Evolutionary conservation across 2,888 invertebrate species (phyloP), one percentile per base, ranked within the genome.

Genomic region (Drosophila gaucha): DNA sequence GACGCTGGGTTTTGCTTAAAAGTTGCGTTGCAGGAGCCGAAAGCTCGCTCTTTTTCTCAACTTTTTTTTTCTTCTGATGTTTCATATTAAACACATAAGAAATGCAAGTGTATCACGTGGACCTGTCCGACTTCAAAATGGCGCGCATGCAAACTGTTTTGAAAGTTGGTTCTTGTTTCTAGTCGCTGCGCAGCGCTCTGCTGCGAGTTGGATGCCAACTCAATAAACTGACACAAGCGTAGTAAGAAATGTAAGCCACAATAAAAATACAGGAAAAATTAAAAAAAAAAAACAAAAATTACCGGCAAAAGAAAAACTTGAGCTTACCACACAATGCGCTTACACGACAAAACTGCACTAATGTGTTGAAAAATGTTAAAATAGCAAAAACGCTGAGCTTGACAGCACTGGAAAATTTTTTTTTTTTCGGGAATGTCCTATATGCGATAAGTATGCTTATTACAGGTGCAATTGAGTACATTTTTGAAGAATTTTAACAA

Each of bases 381-480:
- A n/a, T 18, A 1, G 12, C 9, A 5, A 3, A 6, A 8, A 9
- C 2, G 5, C 5, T 3, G 6, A 8, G 2, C 47, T 35, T 35
- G 10, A 26, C 54, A 54, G 14, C 49, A 54, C 54, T 26, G 33
- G 5, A 47, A 33, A 26, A 3, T 10, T 30, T 9, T 33, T 10
- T n/a, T 9, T 39, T 43, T 38, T 16, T 5, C 12, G 6, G n/a
- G 14, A 24, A 28, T 16, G 12, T 28, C 12, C 12, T 28, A 28
- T 9, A 9, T 9, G 28, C 9, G 8, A 28, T 6, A 20, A 38
- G 1, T 20, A 20, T 26, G 16, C 3, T 26, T 16, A 26, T 38
- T 18, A 20, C 18, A 38, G 2, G 2, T 2, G 12, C 12, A 38
- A 38, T 20, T 28, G 20, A 26, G 20, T 18, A 26, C 6, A 3